Evolutionary conservation across 1,140 invertebrate genomes (phyloP).

Genomic region (Heliconius melpomene): DNA sequence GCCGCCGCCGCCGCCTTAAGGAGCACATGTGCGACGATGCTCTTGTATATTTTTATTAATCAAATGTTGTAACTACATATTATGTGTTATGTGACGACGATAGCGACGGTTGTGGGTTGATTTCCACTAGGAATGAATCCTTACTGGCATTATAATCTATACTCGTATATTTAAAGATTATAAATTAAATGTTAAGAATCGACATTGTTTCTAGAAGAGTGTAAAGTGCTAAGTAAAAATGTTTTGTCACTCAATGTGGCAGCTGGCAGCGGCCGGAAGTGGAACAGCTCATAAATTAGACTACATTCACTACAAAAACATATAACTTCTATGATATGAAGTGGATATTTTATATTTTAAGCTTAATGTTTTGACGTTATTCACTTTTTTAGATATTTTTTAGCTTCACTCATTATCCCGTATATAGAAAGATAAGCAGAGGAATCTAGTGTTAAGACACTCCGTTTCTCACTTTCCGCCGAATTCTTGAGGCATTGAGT

Average conservation of each 20-base stretch:
- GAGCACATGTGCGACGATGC: slow-evolving; percentile 57
- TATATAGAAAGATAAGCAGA: no score
- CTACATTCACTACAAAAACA: neutral
- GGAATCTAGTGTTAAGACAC: no score
- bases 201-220: neutral
- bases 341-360: neutral
- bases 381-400: no score
- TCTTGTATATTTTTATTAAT: slow-evolving; percentile 49
- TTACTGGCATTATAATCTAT: no score
- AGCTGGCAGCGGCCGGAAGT: neutral
- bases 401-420: no score
- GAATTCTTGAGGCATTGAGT: no score
- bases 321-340: neutral
- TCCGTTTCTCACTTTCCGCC: no score
- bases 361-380: neutral
- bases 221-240: neutral
- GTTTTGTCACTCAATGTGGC: neutral
- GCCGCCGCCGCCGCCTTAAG: slow-evolving; percentile 32
- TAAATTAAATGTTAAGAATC: neutral
- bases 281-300: neutral
- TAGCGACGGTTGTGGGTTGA: neutral
- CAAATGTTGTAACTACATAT: slow-evolving; percentile 29
- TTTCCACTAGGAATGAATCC: no score
- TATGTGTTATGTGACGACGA: neutral
- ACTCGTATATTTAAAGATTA: no score